These are phyloP conservation scores for Mylabris sibirica DNA, from an alignment of 2,888 invertebrate species.

Conservation along the genomic window DNA sequence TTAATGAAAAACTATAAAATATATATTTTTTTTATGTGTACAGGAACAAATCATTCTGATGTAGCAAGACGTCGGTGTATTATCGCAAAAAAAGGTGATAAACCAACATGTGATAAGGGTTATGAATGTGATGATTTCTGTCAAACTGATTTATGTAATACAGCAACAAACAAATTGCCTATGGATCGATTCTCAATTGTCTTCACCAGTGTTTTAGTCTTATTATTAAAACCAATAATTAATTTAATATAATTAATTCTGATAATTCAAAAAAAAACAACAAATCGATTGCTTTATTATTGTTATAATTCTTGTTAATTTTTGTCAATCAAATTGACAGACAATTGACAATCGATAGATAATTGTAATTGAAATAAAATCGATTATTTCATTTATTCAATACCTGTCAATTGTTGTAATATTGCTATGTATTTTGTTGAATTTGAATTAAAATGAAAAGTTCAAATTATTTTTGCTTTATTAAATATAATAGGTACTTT, in stretches of 20 bases:
- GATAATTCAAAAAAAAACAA: not conserved
- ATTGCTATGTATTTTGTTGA: too few relatives aligned
- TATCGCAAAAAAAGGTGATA: not conserved
- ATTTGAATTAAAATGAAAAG: too few relatives aligned
- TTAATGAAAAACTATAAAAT: not conserved
- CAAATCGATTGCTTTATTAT: not conserved
- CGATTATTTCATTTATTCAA: too few relatives aligned
- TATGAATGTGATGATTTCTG: conserved; percentile 8
- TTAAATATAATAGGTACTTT: too few relatives aligned
- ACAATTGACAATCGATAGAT: too few relatives aligned
- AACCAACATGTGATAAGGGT: not conserved
- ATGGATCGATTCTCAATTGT: not conserved
- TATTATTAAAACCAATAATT: not conserved
- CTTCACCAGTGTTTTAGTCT: not conserved
- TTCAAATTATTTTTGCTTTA: too few relatives aligned
- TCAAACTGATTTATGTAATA: conserved; percentile 13
- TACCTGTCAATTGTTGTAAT: too few relatives aligned
- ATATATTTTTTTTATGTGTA: not conserved
- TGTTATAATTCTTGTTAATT: not conserved
- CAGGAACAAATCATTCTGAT: conserved; percentile 2
- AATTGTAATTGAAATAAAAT: too few relatives aligned
- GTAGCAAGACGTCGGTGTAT: not conserved
- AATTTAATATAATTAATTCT: not conserved
- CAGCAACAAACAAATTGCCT: conserved; percentile 7
- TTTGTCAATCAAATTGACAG: too few relatives aligned